Evolutionary conservation across 2,888 invertebrate species (phyloP).

Genomic region (Molanna angustata): DNA sequence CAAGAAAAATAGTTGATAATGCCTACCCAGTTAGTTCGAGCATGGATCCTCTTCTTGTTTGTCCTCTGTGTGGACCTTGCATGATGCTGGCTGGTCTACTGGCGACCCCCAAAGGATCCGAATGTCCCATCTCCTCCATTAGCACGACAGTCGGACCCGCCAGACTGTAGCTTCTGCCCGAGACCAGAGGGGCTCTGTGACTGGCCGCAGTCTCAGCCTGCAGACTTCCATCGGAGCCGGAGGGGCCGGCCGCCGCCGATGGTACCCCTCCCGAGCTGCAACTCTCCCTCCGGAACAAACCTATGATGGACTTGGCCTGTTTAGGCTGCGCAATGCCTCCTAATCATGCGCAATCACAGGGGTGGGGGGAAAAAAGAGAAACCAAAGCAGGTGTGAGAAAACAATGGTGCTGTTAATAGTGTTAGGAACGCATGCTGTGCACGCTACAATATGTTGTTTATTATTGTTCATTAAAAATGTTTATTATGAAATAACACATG

Average conservation of each 20-base stretch:
- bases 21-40: slow-evolving; percentile 73
- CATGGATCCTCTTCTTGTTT: slow-evolving; percentile 77
- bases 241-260: slow-evolving; percentile 49
- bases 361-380: slow-evolving; percentile 13
- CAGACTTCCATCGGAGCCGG: slow-evolving; percentile 57
- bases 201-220: slow-evolving; percentile 45
- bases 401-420: slow-evolving; percentile 22
- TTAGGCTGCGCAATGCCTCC: slow-evolving; percentile 87
- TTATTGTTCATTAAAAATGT: too few species aligned
- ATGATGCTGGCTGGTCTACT: slow-evolving; percentile 57
- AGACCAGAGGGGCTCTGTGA: slow-evolving; percentile 46
- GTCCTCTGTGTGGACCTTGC: slow-evolving; percentile 61
- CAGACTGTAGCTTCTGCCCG: slow-evolving; percentile 50
- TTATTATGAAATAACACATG: background rate
- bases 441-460: too few species aligned
- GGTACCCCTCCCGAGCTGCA: slow-evolving; percentile 62
- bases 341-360: slow-evolving; percentile 38
- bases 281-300: slow-evolving; percentile 83
- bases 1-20: too few species aligned
- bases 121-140: slow-evolving; percentile 60
- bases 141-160: slow-evolving; percentile 56
- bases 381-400: slow-evolving; percentile 17
- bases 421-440: slow-evolving; percentile 16
- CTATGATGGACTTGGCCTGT: slow-evolving; percentile 83
- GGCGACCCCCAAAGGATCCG: slow-evolving; percentile 63